phyloP scores from a whole-genome alignment of 2,113 vertebrate species.

The Tragelaphus imberbis region DNA sequence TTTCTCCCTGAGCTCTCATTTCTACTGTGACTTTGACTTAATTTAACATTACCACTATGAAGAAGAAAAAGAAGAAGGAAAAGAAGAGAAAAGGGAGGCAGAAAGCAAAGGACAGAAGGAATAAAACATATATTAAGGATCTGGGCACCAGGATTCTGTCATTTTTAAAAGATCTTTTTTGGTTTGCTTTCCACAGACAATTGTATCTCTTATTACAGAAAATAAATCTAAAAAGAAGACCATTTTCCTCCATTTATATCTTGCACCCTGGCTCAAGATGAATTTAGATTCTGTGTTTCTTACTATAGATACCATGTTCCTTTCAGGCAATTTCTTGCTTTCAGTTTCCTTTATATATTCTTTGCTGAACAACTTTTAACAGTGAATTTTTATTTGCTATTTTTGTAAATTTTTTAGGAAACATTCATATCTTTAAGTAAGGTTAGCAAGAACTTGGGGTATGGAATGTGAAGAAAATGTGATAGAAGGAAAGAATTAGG shows the following conservation, averaged over 20 bases:
- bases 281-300: neutral
- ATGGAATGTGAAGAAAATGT: neutral
- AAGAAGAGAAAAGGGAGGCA: neutral
- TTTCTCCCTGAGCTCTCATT: neutral
- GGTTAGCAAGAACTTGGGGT: neutral
- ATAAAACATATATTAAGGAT: neutral
- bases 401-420: neutral
- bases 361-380: neutral
- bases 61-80: neutral
- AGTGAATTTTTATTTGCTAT: neutral
- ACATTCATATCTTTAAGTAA: neutral
- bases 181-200: neutral
- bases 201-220: neutral
- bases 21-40: neutral
- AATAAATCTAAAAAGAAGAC: neutral
- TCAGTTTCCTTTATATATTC: neutral
- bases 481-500: neutral
- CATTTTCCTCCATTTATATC: neutral
- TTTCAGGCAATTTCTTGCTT: neutral
- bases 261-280: neutral
- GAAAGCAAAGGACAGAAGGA: neutral
- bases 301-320: neutral
- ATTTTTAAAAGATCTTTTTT: neutral
- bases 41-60: neutral
- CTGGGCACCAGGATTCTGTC: neutral